Evolutionary conservation across 2,888 invertebrate species (phyloP), one percentile per base, ranked within the genome.

Genomic region (Chrysodeixis includens): DNA sequence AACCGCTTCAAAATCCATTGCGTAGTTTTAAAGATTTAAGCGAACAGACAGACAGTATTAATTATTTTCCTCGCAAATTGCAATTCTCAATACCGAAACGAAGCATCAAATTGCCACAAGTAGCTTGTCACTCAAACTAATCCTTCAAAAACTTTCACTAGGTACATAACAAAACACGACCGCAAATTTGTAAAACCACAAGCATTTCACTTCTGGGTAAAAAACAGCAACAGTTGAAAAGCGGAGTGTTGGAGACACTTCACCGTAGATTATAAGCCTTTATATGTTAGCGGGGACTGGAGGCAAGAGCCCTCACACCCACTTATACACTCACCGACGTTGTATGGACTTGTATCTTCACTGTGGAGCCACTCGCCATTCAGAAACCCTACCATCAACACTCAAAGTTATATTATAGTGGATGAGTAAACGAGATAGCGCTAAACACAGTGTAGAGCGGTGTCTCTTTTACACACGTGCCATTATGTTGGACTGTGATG

Each of bases 321-420:
- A 63, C 80, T 81, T 56, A 81, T 72, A 71, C 52, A 69, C 79
- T 79, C 77, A 51, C 64, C 64, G 62, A 67, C 66, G 67, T 80
- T 80, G 69, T 73, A 30, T 59, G 57, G 71, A 77, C 65, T 79
- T 69, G 62, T 61, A 59, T 46, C 62, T 70, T 69, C 71, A 69
- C n/a, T n/a, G n/a, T n/a, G n/a, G n/a, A 79, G 75, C 64, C 68
- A 72, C 72, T 80, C 49, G 51, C 32, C 16, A 67, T 75, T 78
- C 81, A 80, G n/a, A n/a, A n/a, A n/a, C n/a, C n/a, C n/a, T n/a
- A n/a, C n/a, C n/a, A n/a, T n/a, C n/a, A n/a, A n/a, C n/a, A n/a
- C n/a, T n/a, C n/a, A n/a, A n/a, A n/a, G n/a, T n/a, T n/a, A n/a
- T n/a, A n/a, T n/a, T n/a, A n/a, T n/a, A n/a, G n/a, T n/a, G n/a